Conservation (phyloP, 2,797 vertebrate species). For the Ara ararauna region DNA sequence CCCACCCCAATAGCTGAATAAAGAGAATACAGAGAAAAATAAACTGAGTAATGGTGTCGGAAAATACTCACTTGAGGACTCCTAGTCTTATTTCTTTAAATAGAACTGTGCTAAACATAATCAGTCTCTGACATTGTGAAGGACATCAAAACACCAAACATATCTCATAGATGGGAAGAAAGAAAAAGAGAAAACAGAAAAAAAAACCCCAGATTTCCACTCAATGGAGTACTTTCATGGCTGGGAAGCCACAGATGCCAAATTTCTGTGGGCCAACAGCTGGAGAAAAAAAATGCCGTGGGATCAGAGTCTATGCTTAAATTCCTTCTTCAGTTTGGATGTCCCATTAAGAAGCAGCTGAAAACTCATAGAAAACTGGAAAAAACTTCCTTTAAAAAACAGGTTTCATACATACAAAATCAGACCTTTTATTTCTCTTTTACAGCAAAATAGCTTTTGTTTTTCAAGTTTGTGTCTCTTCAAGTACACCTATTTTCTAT, state of each 20-base stretch:
- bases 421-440: neutral
- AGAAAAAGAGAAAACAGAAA: neutral
- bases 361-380: neutral
- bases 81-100: neutral
- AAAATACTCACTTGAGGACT: neutral
- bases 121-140: neutral
- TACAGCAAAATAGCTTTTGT: neutral
- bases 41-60: neutral
- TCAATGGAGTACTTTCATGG: constrained; percentile 30
- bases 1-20: fast-evolving
- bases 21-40: neutral
- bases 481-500: neutral
- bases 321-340: constrained; percentile 11
- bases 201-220: neutral
- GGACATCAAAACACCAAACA: neutral
- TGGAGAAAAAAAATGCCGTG: constrained; percentile 19
- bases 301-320: constrained; percentile 23
- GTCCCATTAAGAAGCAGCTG: neutral
- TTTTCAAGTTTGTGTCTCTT: neutral
- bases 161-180: neutral
- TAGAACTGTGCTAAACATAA: neutral
- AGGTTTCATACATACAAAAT: neutral
- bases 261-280: constrained; percentile 38
- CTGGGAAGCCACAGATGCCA: constrained; percentile 3
- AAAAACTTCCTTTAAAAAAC: neutral